Evolutionary conservation across 2,888 invertebrate species (phyloP).

Genomic region (Drosophila melanosoma): DNA sequence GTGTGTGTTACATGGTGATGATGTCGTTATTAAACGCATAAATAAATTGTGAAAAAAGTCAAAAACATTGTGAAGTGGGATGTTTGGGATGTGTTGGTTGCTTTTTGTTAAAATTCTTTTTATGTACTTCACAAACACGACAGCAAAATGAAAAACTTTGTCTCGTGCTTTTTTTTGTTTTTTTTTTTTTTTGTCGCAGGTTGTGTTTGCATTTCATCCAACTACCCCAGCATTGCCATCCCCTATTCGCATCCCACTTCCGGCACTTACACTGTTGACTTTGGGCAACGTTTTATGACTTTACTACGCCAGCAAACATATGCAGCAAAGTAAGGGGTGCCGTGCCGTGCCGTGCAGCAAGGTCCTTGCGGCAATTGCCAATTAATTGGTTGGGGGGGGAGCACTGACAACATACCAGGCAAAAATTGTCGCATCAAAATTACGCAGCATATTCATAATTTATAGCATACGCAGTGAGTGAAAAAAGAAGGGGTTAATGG

Average conservation of each 20-base stretch:
- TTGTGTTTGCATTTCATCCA: constrained; percentile 42
- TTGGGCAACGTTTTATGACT: constrained; percentile 67
- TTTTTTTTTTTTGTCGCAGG: constrained; percentile 21
- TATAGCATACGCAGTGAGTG: constrained; percentile 62
- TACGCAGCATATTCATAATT: constrained; percentile 71
- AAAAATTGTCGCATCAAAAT: constrained; percentile 51
- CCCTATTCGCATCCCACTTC: not conserved
- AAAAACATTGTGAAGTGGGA: constrained; percentile 1
- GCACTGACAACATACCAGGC: constrained; percentile 17
- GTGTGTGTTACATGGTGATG: constrained; percentile 67
- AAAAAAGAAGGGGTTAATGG: constrained; percentile 1
- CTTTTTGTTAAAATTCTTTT: constrained; percentile 35
- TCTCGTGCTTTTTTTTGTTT: constrained; percentile 18
- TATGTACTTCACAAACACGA: constrained; percentile 46
- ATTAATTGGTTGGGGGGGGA: constrained; percentile 59
- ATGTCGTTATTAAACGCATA: constrained; percentile 80
- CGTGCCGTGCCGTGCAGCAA: not conserved
- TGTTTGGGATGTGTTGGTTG: constrained; percentile 10
- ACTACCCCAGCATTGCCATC: not conserved
- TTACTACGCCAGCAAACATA: constrained; percentile 61
- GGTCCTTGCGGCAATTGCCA: constrained; percentile 66
- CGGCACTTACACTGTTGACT: constrained; percentile 41
- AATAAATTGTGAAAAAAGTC: constrained; percentile 69
- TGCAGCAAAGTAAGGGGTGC: constrained; percentile 11
- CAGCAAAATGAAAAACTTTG: constrained; percentile 55